Percentiles rank a stretch among this genome's conserved stretches.
Conservation (phyloP, 2,113 vertebrate species). For the Setophaga kirtlandii region DNA sequence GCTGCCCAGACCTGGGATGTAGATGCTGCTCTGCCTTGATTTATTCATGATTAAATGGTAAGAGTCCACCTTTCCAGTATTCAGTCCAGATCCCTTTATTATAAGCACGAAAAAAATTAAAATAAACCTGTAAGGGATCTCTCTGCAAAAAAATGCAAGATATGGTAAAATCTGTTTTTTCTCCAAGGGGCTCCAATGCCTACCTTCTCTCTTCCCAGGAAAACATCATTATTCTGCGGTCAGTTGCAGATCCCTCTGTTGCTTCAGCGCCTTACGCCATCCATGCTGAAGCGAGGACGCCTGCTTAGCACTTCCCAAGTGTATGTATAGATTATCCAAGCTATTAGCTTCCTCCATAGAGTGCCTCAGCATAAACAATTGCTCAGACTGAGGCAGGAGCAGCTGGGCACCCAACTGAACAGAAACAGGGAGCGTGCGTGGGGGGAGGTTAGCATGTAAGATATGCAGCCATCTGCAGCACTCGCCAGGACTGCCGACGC, state of each 20-base stretch:
- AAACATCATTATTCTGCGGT: neutral
- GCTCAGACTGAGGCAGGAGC: conserved; percentile 63
- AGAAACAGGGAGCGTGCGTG: conserved; percentile 28
- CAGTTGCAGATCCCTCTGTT: neutral
- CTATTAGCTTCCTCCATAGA: conserved; percentile 23
- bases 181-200: neutral
- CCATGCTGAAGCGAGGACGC: neutral
- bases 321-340: neutral
- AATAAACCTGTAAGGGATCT: neutral
- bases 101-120: neutral
- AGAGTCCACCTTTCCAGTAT: neutral
- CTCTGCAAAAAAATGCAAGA: neutral
- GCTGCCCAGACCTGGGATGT: neutral
- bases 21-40: neutral
- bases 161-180: neutral
- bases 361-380: conserved; percentile 54
- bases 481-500: neutral
- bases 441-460: conserved; percentile 53
- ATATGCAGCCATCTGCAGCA: conserved; percentile 48
- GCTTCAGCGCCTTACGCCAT: neutral
- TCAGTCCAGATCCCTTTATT: neutral
- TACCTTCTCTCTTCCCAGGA: neutral
- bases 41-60: neutral
- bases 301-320: neutral
- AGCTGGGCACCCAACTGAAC: conserved; percentile 47